phyloP scores from a whole-genome alignment of 2,888 invertebrate species.

The Caenorhabditis sp. region DNA sequence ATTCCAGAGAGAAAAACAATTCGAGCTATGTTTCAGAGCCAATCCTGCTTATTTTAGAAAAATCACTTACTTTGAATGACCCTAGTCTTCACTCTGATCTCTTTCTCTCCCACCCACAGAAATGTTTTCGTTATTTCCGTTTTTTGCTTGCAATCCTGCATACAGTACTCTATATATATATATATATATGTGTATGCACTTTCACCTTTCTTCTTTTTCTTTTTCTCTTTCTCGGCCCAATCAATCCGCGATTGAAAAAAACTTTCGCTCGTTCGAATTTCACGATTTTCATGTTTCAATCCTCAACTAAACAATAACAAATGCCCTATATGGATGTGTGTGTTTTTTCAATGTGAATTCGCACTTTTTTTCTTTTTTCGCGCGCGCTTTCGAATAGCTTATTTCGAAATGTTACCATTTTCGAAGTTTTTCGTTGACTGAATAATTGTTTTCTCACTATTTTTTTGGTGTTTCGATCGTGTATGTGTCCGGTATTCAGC shows the following conservation, averaged over 20 bases:
- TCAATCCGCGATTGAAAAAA: constrained; percentile 13
- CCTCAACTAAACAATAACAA: constrained; percentile 7
- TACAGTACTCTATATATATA: constrained; percentile 27
- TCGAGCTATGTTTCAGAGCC: too few species aligned
- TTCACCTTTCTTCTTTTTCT: constrained; percentile 22
- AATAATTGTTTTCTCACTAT: neutral
- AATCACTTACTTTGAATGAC: too few species aligned
- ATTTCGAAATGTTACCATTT: neutral
- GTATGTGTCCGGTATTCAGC: too few species aligned
- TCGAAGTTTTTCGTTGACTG: neutral
- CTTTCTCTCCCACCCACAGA: too few species aligned
- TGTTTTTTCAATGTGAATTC: constrained; percentile 15
- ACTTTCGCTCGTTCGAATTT: constrained; percentile 9
- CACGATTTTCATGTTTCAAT: constrained; percentile 19
- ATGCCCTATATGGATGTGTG: neutral
- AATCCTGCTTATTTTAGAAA: too few species aligned
- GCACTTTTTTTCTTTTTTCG: constrained; percentile 20
- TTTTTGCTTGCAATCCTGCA: neutral
- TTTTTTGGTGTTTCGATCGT: too few species aligned
- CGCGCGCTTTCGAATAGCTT: neutral
- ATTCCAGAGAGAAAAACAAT: too few species aligned
- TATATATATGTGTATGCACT: constrained; percentile 39
- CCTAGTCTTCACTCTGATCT: too few species aligned
- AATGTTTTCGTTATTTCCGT: too few species aligned
- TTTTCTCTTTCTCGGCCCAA: neutral